Percentiles rank a stretch among this genome's conserved stretches.
phyloP scores from a whole-genome alignment of 1,140 invertebrate genomes.

The Musca vetustissima region DNA sequence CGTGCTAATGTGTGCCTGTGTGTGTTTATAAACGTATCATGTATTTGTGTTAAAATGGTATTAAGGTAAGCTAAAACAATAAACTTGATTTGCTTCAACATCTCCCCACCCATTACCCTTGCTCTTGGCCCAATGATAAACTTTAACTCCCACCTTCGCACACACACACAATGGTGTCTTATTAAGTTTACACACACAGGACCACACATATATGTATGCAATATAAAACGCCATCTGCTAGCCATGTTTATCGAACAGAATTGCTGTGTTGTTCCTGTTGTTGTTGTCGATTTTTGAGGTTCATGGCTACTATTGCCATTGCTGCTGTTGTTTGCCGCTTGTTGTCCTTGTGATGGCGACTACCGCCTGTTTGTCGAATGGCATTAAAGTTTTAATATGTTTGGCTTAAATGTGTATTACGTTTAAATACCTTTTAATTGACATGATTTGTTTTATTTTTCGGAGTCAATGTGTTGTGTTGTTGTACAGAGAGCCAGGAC shows the following conservation, averaged over 20 bases:
- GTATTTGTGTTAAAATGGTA: slow-evolving; percentile 16
- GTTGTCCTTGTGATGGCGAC: too few species aligned
- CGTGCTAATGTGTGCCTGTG: background rate
- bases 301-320: too few species aligned
- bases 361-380: slow-evolving; percentile 12
- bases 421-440: slow-evolving; percentile 55
- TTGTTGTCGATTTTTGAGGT: too few species aligned
- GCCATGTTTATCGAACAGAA: background rate
- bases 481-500: background rate
- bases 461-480: background rate
- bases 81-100: slow-evolving; percentile 15
- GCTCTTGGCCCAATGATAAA: background rate
- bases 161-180: too few species aligned
- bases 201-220: background rate
- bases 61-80: slow-evolving; percentile 24
- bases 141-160: background rate
- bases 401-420: slow-evolving; percentile 39
- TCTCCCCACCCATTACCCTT: background rate
- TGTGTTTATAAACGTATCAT: slow-evolving; percentile 2
- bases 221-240: background rate
- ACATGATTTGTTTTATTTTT: slow-evolving; percentile 32
- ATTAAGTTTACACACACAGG: too few species aligned
- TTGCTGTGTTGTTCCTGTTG: too few species aligned
- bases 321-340: too few species aligned
- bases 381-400: slow-evolving; percentile 23